phyloP scores from a whole-genome alignment of 2,888 invertebrate genomes.

The Phania funesta region DNA sequence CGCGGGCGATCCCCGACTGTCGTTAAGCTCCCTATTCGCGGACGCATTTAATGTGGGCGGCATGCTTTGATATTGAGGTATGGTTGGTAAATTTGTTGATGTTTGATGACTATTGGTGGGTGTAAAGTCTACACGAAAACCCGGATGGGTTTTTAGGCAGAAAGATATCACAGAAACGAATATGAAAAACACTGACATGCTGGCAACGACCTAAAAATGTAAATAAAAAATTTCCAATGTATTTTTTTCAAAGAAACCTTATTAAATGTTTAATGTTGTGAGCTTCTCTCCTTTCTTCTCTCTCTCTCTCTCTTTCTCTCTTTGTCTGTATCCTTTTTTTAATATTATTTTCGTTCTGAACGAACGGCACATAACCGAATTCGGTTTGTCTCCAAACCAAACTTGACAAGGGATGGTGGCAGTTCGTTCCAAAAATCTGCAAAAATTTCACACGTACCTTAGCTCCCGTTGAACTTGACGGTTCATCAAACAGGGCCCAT shows the following conservation, averaged over 20 bases:
- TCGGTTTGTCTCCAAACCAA: too few species aligned
- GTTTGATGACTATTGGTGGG: constrained; percentile 65
- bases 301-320: too few species aligned
- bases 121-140: constrained; percentile 82
- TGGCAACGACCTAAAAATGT: constrained; percentile 94
- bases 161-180: constrained; percentile 97
- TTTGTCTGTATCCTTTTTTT: too few species aligned
- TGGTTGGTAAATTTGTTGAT: constrained; percentile 71
- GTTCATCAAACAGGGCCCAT: constrained; percentile 98
- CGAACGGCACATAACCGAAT: too few species aligned
- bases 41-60: constrained; percentile 66
- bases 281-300: too few species aligned
- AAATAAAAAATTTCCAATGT: constrained; percentile 68
- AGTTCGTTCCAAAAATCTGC: background rate
- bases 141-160: constrained; percentile 97
- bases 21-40: constrained; percentile 27
- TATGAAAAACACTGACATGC: constrained; percentile 97
- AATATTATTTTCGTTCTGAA: too few species aligned
- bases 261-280: background rate
- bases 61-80: constrained; percentile 72
- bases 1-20: constrained; percentile 62
- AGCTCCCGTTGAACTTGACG: constrained; percentile 94
- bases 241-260: background rate
- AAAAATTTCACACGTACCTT: constrained; percentile 84
- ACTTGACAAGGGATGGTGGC: too few species aligned